Percentiles rank a stretch among this genome's conserved stretches.
These are phyloP conservation scores for Diaperis boleti DNA, from an alignment of 2,888 invertebrate species.

Conservation along the genomic window DNA sequence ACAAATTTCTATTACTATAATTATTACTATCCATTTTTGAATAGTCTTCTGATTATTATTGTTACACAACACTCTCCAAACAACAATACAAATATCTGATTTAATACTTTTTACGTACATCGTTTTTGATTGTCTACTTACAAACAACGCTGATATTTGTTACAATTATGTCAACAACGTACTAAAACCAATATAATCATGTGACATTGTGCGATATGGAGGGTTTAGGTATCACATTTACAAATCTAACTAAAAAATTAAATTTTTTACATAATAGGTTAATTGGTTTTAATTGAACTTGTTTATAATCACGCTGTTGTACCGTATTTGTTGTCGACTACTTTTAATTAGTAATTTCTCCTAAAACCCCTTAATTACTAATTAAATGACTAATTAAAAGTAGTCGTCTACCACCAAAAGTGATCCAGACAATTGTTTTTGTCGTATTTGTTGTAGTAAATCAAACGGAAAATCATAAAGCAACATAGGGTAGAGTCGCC, in stretches of 20 bases:
- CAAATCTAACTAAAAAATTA: constrained; percentile 21
- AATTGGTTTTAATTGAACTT: constrained; percentile 19
- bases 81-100: constrained; percentile 31
- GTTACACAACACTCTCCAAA: constrained; percentile 22
- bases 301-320: too few species aligned
- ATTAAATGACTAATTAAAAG: too few species aligned
- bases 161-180: constrained; percentile 30
- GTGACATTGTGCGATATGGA: constrained; percentile 45
- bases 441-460: background rate
- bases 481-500: too few species aligned
- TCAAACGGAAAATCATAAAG: too few species aligned
- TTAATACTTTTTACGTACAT: constrained; percentile 17
- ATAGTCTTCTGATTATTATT: constrained; percentile 19
- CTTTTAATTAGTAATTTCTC: too few species aligned
- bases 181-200: constrained; percentile 34
- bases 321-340: too few species aligned
- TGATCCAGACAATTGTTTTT: too few species aligned
- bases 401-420: too few species aligned
- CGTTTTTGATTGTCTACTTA: constrained; percentile 34
- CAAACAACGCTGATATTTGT: constrained; percentile 31
- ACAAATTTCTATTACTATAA: too few species aligned
- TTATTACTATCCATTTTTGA: constrained; percentile 24
- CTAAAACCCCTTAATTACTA: too few species aligned
- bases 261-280: background rate
- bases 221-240: constrained; percentile 46